phyloP scores from a whole-genome alignment of 2,888 invertebrate genomes.

The Trachelus troglodyta region DNA sequence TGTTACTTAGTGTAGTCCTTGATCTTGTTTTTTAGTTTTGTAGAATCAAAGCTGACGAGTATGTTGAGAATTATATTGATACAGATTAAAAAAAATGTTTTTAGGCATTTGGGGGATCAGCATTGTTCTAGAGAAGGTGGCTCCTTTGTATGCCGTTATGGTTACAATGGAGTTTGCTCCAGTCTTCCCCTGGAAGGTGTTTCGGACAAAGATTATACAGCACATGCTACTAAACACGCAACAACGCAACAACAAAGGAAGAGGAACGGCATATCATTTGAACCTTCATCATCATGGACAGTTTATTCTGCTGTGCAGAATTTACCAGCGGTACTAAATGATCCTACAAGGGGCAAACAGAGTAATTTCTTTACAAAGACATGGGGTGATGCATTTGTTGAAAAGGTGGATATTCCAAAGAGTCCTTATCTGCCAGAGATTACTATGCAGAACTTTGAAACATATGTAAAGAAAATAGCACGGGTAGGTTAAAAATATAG shows the following conservation, averaged over 20 bases:
- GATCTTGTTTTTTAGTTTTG: neutral
- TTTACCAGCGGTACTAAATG: constrained; percentile 94
- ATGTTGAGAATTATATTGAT: neutral
- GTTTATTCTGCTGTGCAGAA: constrained; percentile 93
- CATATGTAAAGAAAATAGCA: constrained; percentile 83
- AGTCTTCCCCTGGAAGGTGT: constrained; percentile 91
- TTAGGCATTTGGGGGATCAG: constrained; percentile 80
- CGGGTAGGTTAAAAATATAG: constrained; percentile 51
- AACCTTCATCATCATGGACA: constrained; percentile 74
- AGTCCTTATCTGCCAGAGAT: constrained; percentile 88
- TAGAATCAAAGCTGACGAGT: neutral
- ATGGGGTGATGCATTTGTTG: constrained; percentile 96
- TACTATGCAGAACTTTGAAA: constrained; percentile 84
- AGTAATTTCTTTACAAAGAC: constrained; percentile 95
- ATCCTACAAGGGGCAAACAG: constrained; percentile 92
- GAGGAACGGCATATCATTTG: constrained; percentile 68
- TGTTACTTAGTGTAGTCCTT: neutral
- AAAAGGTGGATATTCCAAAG: constrained; percentile 80
- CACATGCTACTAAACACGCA: constrained; percentile 79
- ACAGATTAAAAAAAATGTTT: constrained; percentile 41
- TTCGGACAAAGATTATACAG: constrained; percentile 87
- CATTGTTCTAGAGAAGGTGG: constrained; percentile 89
- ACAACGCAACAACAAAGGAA: constrained; percentile 61
- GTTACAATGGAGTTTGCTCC: constrained; percentile 86
- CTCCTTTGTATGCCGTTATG: constrained; percentile 88